A percentile compares a stretch with the other conserved stretches of the same genome.
phyloP scores from a whole-genome alignment of 2,888 invertebrate species.

The Pollenia angustigena region DNA sequence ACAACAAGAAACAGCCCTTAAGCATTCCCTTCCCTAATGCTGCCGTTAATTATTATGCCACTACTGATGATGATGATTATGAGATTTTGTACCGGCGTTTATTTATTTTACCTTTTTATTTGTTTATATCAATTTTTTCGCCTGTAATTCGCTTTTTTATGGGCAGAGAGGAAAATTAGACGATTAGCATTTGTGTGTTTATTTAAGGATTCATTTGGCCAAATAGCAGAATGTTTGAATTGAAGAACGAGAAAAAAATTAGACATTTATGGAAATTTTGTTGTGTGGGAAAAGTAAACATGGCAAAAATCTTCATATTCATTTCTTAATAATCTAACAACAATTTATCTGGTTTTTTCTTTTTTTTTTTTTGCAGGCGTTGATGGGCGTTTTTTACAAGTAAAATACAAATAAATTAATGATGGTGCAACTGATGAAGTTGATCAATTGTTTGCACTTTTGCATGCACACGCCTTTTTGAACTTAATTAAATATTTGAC shows the following conservation, averaged over 20 bases:
- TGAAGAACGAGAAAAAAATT: neutral
- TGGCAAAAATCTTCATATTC: constrained; percentile 46
- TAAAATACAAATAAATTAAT: constrained; percentile 55
- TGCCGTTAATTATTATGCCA: constrained; percentile 1
- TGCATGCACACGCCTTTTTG: constrained; percentile 56
- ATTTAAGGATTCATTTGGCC: constrained; percentile 64
- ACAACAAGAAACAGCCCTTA: constrained; percentile 65
- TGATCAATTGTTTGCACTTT: constrained; percentile 54
- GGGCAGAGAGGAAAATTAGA: constrained; percentile 55
- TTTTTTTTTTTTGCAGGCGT: constrained; percentile 32
- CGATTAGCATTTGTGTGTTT: constrained; percentile 64
- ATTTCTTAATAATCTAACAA: constrained; percentile 63
- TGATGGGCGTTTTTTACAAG: constrained; percentile 65
- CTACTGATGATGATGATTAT: constrained; percentile 55
- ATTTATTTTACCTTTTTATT: constrained; percentile 61
- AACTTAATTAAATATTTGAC: constrained; percentile 49
- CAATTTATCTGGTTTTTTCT: constrained; percentile 22
- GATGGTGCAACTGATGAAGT: constrained; percentile 47
- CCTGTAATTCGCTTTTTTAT: constrained; percentile 33
- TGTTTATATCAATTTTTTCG: constrained; percentile 43
- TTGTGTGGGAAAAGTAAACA: constrained; percentile 72
- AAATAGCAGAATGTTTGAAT: constrained; percentile 54
- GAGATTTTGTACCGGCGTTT: constrained; percentile 57
- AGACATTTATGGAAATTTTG: constrained; percentile 8
- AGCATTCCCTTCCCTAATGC: constrained; percentile 3